Percentiles rank a stretch among this genome's conserved stretches.
Conservation (phyloP, 1,140 invertebrate species). For the Euschistus heros region DNA sequence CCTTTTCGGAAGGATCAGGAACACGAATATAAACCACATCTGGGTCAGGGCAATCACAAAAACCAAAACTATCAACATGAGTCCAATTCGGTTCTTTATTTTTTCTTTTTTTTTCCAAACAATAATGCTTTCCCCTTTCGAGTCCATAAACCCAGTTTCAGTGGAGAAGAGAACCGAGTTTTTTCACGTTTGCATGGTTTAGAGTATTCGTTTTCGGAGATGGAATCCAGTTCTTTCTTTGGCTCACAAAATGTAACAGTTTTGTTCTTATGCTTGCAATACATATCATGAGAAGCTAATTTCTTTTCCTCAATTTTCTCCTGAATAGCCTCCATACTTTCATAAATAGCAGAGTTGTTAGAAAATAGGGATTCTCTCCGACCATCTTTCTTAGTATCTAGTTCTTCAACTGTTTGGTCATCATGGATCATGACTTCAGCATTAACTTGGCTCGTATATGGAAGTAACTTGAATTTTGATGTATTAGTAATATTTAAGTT, state of each 20-base stretch:
- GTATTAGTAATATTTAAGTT: no score
- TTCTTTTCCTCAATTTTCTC: background rate
- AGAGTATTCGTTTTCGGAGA: background rate
- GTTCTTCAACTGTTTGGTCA: background rate
- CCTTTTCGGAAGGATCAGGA: background rate
- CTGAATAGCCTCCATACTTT: background rate
- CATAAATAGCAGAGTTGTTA: constrained; percentile 4
- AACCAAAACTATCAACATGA: background rate
- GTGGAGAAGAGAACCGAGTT: background rate
- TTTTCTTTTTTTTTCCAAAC: background rate
- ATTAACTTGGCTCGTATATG: no score
- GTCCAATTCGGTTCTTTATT: background rate
- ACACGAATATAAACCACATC: background rate
- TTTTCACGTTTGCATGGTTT: background rate
- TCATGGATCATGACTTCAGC: no score
- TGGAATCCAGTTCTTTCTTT: background rate
- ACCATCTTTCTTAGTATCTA: background rate
- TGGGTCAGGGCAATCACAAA: background rate
- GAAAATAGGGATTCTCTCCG: background rate
- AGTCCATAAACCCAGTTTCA: background rate
- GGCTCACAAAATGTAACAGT: background rate
- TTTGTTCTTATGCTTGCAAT: background rate
- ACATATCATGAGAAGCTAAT: background rate
- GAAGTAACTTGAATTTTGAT: no score
- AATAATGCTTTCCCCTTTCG: constrained; percentile 2